Conservation (phyloP, 2,888 invertebrate species). For the Buathra laborator region DNA sequence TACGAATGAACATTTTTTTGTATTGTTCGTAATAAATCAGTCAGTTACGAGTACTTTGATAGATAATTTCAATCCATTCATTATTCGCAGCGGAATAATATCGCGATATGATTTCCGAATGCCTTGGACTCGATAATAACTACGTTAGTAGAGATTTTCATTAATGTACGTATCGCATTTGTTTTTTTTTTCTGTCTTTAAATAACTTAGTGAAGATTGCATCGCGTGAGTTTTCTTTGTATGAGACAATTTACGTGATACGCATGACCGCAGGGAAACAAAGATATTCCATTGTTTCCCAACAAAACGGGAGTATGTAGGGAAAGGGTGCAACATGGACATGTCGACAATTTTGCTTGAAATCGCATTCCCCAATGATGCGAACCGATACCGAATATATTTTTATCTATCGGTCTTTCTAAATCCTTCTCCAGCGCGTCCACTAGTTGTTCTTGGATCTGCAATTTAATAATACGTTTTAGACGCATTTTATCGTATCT, state of each 20-base stretch:
- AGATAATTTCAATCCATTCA: constrained; percentile 38
- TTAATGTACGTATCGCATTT: constrained; percentile 17
- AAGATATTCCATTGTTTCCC: constrained; percentile 88
- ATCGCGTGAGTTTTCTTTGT: constrained; percentile 86
- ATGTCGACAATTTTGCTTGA: constrained; percentile 80
- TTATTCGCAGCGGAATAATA: constrained; percentile 14
- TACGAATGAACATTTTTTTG: constrained; percentile 50
- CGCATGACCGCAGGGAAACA: constrained; percentile 88
- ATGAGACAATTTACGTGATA: constrained; percentile 88
- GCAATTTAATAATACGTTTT: constrained; percentile 32
- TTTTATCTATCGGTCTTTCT: constrained; percentile 73
- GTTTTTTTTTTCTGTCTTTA: background rate
- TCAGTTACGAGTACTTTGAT: constrained; percentile 46
- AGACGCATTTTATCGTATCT: background rate
- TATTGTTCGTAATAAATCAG: constrained; percentile 64
- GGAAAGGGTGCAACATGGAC: constrained; percentile 87
- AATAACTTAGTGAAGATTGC: constrained; percentile 82
- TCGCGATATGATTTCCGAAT: background rate
- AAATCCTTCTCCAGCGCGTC: constrained; percentile 79
- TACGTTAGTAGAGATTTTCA: constrained; percentile 19
- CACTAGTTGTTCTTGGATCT: constrained; percentile 78
- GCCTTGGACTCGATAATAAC: constrained; percentile 14
- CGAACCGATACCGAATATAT: constrained; percentile 78
- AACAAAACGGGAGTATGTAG: constrained; percentile 87
- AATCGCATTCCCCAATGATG: constrained; percentile 87